These are phyloP conservation scores for Drosophila triauraria DNA, from an alignment of 1,140 invertebrate species.

Conservation along the genomic window DNA sequence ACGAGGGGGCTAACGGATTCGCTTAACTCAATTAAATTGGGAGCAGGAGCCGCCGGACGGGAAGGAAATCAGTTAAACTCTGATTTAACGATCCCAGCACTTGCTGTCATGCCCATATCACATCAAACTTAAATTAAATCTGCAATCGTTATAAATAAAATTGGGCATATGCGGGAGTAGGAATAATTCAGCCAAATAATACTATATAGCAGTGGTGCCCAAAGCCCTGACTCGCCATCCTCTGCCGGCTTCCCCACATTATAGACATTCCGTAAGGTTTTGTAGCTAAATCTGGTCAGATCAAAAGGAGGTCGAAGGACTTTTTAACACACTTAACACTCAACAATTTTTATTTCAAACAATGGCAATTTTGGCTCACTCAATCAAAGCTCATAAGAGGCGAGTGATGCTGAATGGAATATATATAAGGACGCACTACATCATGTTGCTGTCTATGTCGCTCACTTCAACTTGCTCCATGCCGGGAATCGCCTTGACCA, in stretches of 20 bases:
- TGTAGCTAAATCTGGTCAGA: no score
- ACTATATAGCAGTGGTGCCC: no score
- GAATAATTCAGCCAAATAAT: no score
- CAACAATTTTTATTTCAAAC: slow-evolving; percentile 1
- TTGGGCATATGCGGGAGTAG: background rate
- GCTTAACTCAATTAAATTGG: slow-evolving; percentile 75
- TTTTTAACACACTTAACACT: background rate
- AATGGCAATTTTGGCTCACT: background rate
- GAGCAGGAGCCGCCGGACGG: background rate
- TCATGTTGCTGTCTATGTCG: slow-evolving; percentile 55
- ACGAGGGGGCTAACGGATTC: slow-evolving; percentile 64
- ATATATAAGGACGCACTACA: background rate
- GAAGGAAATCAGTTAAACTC: slow-evolving; percentile 37
- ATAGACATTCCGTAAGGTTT: no score
- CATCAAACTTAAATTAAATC: slow-evolving; percentile 7
- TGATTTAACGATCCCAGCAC: slow-evolving; percentile 64
- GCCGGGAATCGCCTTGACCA: slow-evolving; percentile 65
- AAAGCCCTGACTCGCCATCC: no score
- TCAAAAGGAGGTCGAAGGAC: no score
- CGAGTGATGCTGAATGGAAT: background rate
- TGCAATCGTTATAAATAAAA: background rate
- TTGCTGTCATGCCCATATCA: slow-evolving; percentile 47
- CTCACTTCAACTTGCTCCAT: slow-evolving; percentile 68
- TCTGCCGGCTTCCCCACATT: no score
- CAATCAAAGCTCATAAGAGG: background rate